Base-by-base conservation (phyloP, 92 coral and sea anemone genomes). In the Phenganax stokvisi region DNA sequence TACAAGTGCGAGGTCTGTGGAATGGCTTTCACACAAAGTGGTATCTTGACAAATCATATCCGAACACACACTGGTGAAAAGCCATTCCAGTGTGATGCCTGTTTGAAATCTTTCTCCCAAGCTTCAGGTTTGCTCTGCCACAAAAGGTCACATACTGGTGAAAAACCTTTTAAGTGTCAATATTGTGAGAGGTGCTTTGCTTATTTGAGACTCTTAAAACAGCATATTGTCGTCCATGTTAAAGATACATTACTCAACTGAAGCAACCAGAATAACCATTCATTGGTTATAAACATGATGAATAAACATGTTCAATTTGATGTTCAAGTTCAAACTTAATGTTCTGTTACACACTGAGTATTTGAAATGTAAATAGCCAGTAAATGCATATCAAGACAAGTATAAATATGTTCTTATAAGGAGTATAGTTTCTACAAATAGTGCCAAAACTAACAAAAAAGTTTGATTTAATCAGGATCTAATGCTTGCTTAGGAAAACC, bases 151-250 rank as follows among this genome's bases (percentile, higher is more conserved):
- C 97, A 92, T 76, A 92, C 97, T 10, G 97, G 96, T 29, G 97
- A 90, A 85, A 88, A 90, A 60, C 97, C 97, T 15, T 92, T 90
- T 77, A 89, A 87, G 58, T 92, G 97, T 72, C 82, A 82, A 78
- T 72, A 69, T 12, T 92, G 97, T 62, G 97, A 92, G n/a, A 88
- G 89, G 81, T 91, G 91, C 7, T 90, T 92, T 75, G 90, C 90
- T 68, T 90, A 93, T 75, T 92, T 93, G 74, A 90, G 90, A 31
- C 92, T 88, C 70, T 91, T 92, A 17, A 85, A 93, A 86, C 86
- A 93, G 96, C 97, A 92, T 82, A 87, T 90, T 2, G 54, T 12
- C 30, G 53, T 30, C 73, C 73, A 68, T 68, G 54, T 68, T 68
- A 25, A 68, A 68, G 73, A 68, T 5, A 15, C 31, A 13, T 68